Percentiles rank a stretch among this genome's conserved stretches.
Conservation (phyloP, 2,113 vertebrate genomes). For the Eudyptes chrysolophus region DNA sequence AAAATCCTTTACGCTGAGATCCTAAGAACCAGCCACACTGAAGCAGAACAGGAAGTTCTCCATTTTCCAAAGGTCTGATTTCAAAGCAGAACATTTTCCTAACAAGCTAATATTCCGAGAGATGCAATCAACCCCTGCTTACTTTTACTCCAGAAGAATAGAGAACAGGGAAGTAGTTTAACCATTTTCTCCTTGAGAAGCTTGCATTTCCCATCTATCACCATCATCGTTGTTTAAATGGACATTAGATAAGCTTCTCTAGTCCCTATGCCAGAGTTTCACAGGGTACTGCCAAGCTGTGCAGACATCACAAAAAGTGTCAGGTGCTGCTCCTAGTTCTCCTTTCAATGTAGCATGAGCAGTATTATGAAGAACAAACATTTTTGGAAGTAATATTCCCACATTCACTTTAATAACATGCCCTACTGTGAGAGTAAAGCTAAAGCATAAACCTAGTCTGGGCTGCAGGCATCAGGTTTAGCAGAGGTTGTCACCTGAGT, state of each 20-base stretch:
- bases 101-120: background rate
- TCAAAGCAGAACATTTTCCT: background rate
- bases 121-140: background rate
- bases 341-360: rapidly evolving
- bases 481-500: background rate
- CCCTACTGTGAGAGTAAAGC: background rate
- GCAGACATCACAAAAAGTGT: background rate
- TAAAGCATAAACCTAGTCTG: background rate
- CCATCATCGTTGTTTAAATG: background rate
- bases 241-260: background rate
- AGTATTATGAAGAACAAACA: background rate
- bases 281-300: background rate
- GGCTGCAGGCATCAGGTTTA: background rate
- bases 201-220: background rate
- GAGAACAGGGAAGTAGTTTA: background rate
- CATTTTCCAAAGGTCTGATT: background rate
- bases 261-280: background rate
- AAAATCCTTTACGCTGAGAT: background rate
- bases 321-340: background rate
- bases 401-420: background rate
- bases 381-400: background rate
- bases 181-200: background rate
- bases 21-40: background rate
- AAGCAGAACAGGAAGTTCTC: background rate
- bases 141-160: background rate